Base-by-base conservation (phyloP, 2,888 invertebrate species). In the Napeogenes sylphis region DNA sequence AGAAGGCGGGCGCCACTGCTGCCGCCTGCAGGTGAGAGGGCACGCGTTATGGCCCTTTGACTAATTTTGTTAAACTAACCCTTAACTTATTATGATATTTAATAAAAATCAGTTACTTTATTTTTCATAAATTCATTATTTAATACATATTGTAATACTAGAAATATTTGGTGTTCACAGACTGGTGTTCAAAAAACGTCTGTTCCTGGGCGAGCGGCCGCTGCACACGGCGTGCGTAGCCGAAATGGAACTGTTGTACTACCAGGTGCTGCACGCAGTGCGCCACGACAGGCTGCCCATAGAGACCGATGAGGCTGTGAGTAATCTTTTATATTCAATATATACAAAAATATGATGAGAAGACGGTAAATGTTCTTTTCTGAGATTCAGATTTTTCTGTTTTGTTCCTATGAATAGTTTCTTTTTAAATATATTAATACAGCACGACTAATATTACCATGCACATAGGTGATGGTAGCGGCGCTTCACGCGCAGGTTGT, bases 401-500 rank as follows among this genome's bases (percentile, higher is more conserved):
- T 35, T 35, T 38, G 8, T 38, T 38, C 0, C 2, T 4, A 38
- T 38, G 35, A 35, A 4, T 3, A 4, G 38, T 4, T 21, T 21
- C 21, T 21, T 21, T 21, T 21, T 21, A 1, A 21, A 21, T 21
- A 21, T 21, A 1, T 21, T 21, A 21, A 21, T 21, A 21, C 21
- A 21, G 1, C 42, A 42, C 10, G 6, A 2, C 42, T 10, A 42
- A 42, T 42, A 42, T 42, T 3, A 8, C 42, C 42, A 10, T 42
- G 10, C 42, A 10, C 42, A 10, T 73, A 97, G 96, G 96, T 97
- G 84, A 97, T 98, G 96, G 85, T 98, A 63, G 96, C 98, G 56
- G 97, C 98, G 30, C 92, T 98, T 56, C 97, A 98, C 92, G 96
- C 97, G 53, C 98, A 98, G 84, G 92, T 98, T 45, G 98, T 98